Conservation (phyloP, 2,888 invertebrate species). For the Ceramica pisi region DNA sequence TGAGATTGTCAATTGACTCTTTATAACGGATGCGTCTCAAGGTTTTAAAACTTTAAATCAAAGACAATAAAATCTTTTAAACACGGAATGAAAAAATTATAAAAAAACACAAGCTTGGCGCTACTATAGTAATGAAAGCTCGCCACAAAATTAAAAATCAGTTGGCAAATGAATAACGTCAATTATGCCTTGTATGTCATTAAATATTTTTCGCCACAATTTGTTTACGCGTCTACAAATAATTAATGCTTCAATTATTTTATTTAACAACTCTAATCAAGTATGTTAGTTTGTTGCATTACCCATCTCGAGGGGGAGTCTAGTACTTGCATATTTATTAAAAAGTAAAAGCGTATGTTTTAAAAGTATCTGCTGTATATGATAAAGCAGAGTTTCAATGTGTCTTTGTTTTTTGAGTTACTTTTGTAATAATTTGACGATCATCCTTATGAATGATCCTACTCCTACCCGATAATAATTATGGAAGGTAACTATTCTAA, state of each 20-base stretch:
- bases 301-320: slow-evolving; percentile 57
- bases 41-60: slow-evolving; percentile 70
- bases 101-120: slow-evolving; percentile 12
- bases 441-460: not conserved
- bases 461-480: not conserved
- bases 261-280: slow-evolving; percentile 62
- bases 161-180: slow-evolving; percentile 53
- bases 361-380: slow-evolving; percentile 29
- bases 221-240: slow-evolving; percentile 56
- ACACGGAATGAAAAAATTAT: slow-evolving; percentile 41
- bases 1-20: slow-evolving; percentile 85
- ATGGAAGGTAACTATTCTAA: not conserved
- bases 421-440: not conserved
- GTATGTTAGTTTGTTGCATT: slow-evolving; percentile 58
- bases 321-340: slow-evolving; percentile 47
- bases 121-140: slow-evolving; percentile 24
- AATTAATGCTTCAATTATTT: slow-evolving; percentile 63
- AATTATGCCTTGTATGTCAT: slow-evolving; percentile 49
- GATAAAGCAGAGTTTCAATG: slow-evolving; percentile 14
- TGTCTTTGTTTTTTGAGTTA: not conserved
- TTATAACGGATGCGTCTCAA: slow-evolving; percentile 74
- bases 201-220: slow-evolving; percentile 59
- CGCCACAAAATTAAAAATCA: slow-evolving; percentile 47
- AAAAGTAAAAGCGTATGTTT: slow-evolving; percentile 23
- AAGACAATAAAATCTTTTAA: slow-evolving; percentile 53